A percentile compares a stretch with the other conserved stretches of the same genome.
These are phyloP conservation scores for Pipistrellus kuhlii DNA, from an alignment of 2,797 vertebrate genomes.

Conservation along the genomic window DNA sequence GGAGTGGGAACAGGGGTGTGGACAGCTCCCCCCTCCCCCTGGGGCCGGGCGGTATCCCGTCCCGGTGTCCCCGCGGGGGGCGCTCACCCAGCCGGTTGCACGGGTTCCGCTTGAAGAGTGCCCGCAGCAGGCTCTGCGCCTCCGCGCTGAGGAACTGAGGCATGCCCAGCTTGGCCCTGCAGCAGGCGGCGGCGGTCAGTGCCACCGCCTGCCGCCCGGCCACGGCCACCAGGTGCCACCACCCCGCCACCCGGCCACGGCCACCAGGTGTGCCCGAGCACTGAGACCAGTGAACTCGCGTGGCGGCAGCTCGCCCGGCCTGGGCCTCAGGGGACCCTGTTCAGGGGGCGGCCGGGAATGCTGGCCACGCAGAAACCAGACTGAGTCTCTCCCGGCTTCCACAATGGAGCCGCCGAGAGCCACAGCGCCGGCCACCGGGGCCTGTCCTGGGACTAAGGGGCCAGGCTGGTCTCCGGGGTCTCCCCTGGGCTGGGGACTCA, in stretches of 20 bases:
- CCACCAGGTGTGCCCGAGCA: no score
- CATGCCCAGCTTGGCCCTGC: constrained; percentile 97
- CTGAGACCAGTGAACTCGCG: not conserved
- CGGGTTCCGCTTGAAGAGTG: constrained; percentile 98
- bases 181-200: no score
- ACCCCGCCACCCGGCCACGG: no score
- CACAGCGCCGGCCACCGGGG: accelerated
- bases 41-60: not conserved
- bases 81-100: constrained; percentile 94
- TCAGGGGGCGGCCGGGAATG: no score
- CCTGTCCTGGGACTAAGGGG: not conserved
- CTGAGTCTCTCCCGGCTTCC: not conserved
- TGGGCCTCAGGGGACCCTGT: accelerated
- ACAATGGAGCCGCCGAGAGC: not conserved
- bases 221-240: no score
- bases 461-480: accelerated
- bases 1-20: no score
- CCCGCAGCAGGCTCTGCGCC: constrained; percentile 96
- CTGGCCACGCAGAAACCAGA: not conserved
- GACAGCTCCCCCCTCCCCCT: not conserved
- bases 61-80: accelerated
- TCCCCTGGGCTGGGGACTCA: not conserved
- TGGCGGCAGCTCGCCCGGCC: accelerated
- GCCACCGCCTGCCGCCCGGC: no score
- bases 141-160: constrained; percentile 96